phyloP scores from a whole-genome alignment of 2,797 vertebrate genomes.

The Xenops minutus region DNA sequence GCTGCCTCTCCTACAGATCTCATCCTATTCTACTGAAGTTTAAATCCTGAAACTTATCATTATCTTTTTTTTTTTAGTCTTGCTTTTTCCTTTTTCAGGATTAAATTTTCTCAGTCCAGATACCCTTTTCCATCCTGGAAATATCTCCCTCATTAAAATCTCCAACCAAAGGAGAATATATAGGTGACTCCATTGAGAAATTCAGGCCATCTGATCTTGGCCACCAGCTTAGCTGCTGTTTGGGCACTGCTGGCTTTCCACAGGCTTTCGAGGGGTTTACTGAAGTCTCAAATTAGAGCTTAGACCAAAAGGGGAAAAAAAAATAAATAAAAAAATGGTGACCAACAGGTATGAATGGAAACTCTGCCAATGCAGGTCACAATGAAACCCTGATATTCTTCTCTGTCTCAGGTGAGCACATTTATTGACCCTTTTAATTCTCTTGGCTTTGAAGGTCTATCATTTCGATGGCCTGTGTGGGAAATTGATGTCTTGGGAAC shows the following conservation, averaged over 20 bases:
- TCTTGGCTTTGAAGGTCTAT: neutral
- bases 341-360: neutral
- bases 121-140: neutral
- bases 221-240: neutral
- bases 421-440: neutral
- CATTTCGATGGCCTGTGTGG: neutral
- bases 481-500: neutral
- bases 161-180: neutral
- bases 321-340: neutral
- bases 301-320: neutral
- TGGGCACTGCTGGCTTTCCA: neutral
- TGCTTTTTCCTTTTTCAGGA: neutral
- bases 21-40: neutral
- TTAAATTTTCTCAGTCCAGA: neutral
- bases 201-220: neutral
- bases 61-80: neutral
- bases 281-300: neutral
- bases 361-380: neutral
- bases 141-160: neutral
- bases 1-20: neutral
- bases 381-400: neutral
- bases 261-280: neutral
- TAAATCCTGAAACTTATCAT: neutral
- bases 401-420: fast-evolving
- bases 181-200: neutral